A percentile compares a stretch with the other conserved stretches of the same genome.
Evolutionary conservation across 2,113 vertebrate genomes (phyloP).

Genomic region (Grammomys surdaster): DNA sequence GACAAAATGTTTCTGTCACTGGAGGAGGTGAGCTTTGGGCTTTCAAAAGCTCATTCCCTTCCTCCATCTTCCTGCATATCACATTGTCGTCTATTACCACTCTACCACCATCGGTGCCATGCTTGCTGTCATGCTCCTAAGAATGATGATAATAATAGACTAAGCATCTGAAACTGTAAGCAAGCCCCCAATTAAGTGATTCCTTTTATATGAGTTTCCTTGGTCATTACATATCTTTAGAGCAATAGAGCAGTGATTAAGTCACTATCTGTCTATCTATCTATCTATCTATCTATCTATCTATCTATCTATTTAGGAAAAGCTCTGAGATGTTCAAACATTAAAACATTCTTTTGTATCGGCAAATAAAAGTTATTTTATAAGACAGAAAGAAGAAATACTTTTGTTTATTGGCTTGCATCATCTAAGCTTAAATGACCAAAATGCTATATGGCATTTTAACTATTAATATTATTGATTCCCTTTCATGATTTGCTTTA

Average conservation of each 20-base stretch:
- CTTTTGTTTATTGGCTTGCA: neutral
- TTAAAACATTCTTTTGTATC: neutral
- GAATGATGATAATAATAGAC: neutral
- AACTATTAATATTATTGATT: neutral
- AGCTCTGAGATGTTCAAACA: neutral
- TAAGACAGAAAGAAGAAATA: neutral
- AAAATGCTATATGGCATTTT: neutral
- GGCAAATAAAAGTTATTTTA: neutral
- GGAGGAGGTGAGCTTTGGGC: neutral
- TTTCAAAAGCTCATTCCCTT: neutral
- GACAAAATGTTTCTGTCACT: neutral
- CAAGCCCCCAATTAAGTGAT: neutral
- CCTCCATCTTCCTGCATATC: neutral
- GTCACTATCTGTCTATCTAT: neutral
- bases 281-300: neutral
- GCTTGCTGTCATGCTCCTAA: neutral
- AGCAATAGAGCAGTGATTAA: neutral
- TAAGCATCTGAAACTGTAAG: neutral
- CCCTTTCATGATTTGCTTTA: neutral
- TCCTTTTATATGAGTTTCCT: neutral
- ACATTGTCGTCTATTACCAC: too few species aligned
- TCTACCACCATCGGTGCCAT: neutral
- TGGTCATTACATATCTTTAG: neutral
- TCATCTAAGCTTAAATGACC: neutral
- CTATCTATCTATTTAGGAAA: neutral